These are phyloP conservation scores for Tiliacea aurago DNA, from an alignment of 2,888 invertebrate genomes.

Conservation along the genomic window DNA sequence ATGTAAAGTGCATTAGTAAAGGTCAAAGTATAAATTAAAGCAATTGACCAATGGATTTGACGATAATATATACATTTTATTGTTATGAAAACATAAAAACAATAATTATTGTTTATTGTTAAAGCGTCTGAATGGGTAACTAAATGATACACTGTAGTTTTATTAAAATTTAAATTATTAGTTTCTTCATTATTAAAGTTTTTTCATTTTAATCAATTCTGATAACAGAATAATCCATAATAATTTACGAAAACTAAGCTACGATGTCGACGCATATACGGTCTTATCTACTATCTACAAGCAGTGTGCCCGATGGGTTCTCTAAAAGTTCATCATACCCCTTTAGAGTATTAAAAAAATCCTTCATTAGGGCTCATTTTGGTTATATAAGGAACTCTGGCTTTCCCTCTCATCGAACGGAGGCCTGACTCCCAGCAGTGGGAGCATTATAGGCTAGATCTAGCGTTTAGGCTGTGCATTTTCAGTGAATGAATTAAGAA, in stretches of 20 bases:
- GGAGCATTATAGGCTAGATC: no score
- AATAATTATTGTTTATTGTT: conserved; percentile 1
- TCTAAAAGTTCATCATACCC: no score
- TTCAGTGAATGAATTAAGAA: background rate
- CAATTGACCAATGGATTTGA: background rate
- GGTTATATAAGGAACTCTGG: no score
- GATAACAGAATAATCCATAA: conserved; percentile 6
- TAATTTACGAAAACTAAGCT: background rate
- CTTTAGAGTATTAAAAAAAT: no score
- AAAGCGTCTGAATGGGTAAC: background rate
- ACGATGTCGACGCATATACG: background rate
- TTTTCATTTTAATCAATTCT: no score
- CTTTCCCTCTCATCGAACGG: no score
- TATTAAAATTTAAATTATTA: background rate
- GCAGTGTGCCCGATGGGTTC: no score
- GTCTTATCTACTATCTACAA: background rate
- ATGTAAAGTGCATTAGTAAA: background rate
- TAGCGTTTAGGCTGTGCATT: background rate
- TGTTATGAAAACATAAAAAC: background rate
- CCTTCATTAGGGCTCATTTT: background rate
- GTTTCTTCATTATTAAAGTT: no score
- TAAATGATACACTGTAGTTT: conserved; percentile 4
- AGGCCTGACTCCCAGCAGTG: no score
- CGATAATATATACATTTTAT: conserved; percentile 13
- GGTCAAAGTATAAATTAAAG: conserved; percentile 13